Conservation (phyloP, 2,797 vertebrate species). For the Neoniphon sammara region DNA sequence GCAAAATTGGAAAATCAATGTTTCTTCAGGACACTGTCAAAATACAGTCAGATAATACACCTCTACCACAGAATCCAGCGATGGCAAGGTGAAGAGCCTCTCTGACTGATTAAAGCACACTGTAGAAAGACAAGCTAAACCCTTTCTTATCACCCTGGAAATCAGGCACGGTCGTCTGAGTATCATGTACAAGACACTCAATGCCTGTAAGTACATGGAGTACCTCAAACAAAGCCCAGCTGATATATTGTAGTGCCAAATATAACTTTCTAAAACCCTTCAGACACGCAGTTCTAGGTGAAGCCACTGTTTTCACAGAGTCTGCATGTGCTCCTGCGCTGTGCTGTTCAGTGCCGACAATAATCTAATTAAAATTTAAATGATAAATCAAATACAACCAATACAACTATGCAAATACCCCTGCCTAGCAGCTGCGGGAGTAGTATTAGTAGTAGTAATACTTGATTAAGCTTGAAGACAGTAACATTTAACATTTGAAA, state of each 20-base stretch:
- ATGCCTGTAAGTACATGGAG: slow-evolving; percentile 8
- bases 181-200: slow-evolving; percentile 44
- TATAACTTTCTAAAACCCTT: slow-evolving; percentile 20
- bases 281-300: slow-evolving; percentile 24
- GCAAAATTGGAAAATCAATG: slow-evolving; percentile 16
- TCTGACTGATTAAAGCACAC: slow-evolving; percentile 46
- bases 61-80: slow-evolving; percentile 41
- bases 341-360: slow-evolving; percentile 24
- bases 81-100: slow-evolving; percentile 51
- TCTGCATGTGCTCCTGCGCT: slow-evolving; percentile 9
- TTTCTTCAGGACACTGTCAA: slow-evolving; percentile 4
- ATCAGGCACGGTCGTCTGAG: slow-evolving; percentile 42
- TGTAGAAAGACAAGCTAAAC: slow-evolving; percentile 45
- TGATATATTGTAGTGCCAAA: slow-evolving; percentile 36
- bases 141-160: slow-evolving; percentile 49
- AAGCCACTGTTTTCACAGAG: too few relatives aligned
- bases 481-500: neutral
- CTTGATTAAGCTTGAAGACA: too few relatives aligned
- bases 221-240: slow-evolving; percentile 45
- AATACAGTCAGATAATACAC: slow-evolving; percentile 41
- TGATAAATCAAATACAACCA: too few relatives aligned
- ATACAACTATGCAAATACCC: too few relatives aligned
- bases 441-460: too few relatives aligned
- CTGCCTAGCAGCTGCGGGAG: too few relatives aligned
- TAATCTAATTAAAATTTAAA: neutral